phyloP scores from a whole-genome alignment of 2,888 invertebrate species.

The Pseudococcus jackbeardsleyi region DNA sequence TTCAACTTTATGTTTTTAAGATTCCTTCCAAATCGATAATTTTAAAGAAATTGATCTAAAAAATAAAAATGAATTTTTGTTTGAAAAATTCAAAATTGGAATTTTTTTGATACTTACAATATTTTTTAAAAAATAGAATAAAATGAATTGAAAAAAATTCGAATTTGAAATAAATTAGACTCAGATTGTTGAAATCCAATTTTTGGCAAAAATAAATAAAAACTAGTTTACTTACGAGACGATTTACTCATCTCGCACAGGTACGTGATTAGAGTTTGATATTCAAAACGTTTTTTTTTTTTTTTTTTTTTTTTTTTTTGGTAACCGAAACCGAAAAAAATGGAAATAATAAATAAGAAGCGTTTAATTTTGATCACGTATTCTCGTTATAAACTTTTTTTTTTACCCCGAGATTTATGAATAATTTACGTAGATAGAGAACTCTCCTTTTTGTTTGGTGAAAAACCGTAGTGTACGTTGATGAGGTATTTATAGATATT shows the following conservation, averaged over 20 bases:
- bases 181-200: too few species aligned
- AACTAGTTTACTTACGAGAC: too few species aligned
- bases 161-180: too few species aligned
- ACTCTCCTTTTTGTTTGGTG: conserved; percentile 5
- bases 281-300: neutral
- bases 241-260: neutral
- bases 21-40: too few species aligned
- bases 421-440: conserved; percentile 15
- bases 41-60: too few species aligned
- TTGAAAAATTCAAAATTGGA: too few species aligned
- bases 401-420: conserved; percentile 25
- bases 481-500: conserved; percentile 51
- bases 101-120: too few species aligned
- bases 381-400: conserved; percentile 29
- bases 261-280: conserved; percentile 37
- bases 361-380: conserved; percentile 49
- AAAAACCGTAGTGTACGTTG: neutral
- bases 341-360: conserved; percentile 24
- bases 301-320: neutral
- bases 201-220: too few species aligned
- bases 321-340: neutral
- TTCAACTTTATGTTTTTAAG: too few species aligned
- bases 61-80: too few species aligned
- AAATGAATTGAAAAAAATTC: too few species aligned
- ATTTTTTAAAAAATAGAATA: too few species aligned